phyloP scores from a whole-genome alignment of 2,888 invertebrate species.

The Lepeophtheirus nordmannii region DNA sequence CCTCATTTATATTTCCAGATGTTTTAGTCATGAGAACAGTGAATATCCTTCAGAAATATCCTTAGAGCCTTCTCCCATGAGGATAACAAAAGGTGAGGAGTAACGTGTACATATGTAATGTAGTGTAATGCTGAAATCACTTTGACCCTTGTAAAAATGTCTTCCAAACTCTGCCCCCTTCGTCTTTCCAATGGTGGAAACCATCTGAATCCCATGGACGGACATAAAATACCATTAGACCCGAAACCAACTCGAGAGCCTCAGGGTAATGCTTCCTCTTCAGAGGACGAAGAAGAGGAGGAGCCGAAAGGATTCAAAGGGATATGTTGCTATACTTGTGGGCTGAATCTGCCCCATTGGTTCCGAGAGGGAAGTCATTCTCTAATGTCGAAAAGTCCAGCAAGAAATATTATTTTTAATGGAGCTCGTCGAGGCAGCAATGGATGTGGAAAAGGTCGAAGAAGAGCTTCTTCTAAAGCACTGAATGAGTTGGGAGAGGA shows the following conservation, averaged over 20 bases:
- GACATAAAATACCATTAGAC: background rate
- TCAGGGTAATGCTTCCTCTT: background rate
- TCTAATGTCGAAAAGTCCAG: background rate
- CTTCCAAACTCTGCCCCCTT: background rate
- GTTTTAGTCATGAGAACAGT: too few relatives aligned
- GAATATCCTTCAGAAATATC: too few relatives aligned
- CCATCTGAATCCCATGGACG: background rate
- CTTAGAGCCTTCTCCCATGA: too few relatives aligned
- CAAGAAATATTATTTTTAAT: background rate
- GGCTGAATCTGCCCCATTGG: background rate
- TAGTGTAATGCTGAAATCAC: too few relatives aligned
- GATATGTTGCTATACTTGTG: background rate
- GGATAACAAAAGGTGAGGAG: too few relatives aligned
- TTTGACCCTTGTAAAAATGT: background rate
- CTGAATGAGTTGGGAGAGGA: too few relatives aligned
- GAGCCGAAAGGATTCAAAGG: too few relatives aligned
- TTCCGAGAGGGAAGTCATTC: background rate
- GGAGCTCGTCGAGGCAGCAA: background rate
- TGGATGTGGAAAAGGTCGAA: background rate
- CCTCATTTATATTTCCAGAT: too few relatives aligned
- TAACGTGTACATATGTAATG: too few relatives aligned
- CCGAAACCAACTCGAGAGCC: too few relatives aligned
- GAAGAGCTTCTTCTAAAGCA: background rate
- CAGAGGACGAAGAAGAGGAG: background rate
- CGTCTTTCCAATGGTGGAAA: background rate